Percentiles rank a stretch among this genome's conserved stretches.
Evolutionary conservation across 2,888 invertebrate genomes (phyloP).

Genomic region (Caenorhabditis sp.): DNA sequence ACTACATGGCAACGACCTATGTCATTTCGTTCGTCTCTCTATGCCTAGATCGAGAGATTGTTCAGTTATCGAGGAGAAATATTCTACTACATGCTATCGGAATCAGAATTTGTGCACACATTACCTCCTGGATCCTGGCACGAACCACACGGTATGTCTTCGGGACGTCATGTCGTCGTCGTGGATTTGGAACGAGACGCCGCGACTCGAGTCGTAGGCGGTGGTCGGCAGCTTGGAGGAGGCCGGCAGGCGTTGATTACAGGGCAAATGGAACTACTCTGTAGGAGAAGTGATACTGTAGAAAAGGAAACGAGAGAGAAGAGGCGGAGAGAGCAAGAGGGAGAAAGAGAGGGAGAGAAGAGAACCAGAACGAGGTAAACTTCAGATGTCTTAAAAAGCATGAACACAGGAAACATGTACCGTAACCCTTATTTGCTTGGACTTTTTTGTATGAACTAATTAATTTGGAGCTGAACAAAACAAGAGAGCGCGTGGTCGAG

Average conservation of each 20-base stretch:
- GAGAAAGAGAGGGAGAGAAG: background rate
- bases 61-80: no score
- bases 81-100: conserved; percentile 17
- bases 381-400: no score
- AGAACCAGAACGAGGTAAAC: no score
- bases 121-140: conserved; percentile 74
- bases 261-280: conserved; percentile 19
- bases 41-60: background rate
- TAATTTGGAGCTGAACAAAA: conserved; percentile 20
- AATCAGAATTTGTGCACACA: background rate
- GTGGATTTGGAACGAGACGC: conserved; percentile 61
- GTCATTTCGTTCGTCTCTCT: background rate
- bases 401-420: background rate
- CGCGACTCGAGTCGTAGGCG: conserved; percentile 57
- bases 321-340: conserved; percentile 2
- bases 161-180: conserved; percentile 70
- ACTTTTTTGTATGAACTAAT: conserved; percentile 17
- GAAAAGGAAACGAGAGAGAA: background rate
- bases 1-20: background rate
- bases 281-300: conserved; percentile 15
- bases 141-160: conserved; percentile 76
- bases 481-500: no score
- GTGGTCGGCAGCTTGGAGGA: conserved; percentile 60
- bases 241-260: conserved; percentile 33
- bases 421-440: conserved; percentile 2